These are phyloP conservation scores for Hyaena hyaena DNA, from an alignment of 2,113 vertebrate genomes.

Conservation along the genomic window DNA sequence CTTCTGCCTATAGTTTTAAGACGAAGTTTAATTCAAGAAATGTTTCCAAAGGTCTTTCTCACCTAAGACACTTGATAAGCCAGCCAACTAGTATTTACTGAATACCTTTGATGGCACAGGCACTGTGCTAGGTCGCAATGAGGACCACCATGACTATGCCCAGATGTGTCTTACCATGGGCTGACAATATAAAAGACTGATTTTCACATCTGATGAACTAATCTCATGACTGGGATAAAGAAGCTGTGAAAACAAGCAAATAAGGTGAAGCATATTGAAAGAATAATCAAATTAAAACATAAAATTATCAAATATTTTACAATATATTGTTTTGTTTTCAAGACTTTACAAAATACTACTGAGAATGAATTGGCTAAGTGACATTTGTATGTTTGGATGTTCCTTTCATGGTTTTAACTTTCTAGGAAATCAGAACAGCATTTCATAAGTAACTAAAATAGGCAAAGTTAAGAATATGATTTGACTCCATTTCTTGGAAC, in stretches of 20 bases:
- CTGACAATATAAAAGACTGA: background rate
- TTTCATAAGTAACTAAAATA: background rate
- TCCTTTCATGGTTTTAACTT: background rate
- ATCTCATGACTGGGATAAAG: background rate
- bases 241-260: background rate
- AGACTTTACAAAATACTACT: conserved; percentile 24
- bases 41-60: background rate
- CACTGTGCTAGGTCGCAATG: background rate
- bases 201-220: background rate
- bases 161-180: background rate
- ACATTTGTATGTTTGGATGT: background rate
- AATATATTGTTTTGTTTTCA: background rate
- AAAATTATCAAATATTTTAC: background rate
- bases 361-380: background rate
- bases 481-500: conserved; percentile 52
- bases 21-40: background rate
- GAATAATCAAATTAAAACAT: background rate
- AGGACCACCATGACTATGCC: background rate
- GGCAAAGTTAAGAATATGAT: background rate
- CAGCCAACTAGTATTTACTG: background rate
- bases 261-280: background rate
- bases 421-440: conserved; percentile 32
- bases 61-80: background rate
- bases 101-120: background rate
- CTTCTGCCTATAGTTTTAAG: background rate